phyloP scores from a whole-genome alignment of 2,888 invertebrate species.

The Dryomyza anilis region DNA sequence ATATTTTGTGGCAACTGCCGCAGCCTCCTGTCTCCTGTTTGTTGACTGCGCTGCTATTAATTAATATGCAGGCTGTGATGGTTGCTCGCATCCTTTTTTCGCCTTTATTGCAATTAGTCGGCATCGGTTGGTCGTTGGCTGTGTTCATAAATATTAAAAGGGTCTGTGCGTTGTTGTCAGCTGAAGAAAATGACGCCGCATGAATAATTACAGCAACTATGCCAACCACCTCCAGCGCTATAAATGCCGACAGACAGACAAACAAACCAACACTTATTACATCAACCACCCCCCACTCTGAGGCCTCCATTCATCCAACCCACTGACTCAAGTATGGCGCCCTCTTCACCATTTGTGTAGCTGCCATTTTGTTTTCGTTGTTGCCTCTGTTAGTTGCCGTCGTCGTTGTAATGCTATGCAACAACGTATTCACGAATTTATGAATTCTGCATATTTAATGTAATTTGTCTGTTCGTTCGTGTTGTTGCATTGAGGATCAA shows the following conservation, averaged over 20 bases:
- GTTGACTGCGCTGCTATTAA: not conserved
- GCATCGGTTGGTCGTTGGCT: not conserved
- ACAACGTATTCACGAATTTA: slow-evolving; percentile 5
- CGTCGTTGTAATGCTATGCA: not conserved
- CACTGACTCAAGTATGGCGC: too few relatives aligned
- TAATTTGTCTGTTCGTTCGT: slow-evolving; percentile 11
- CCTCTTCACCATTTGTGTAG: not conserved
- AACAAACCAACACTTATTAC: slow-evolving; percentile 15
- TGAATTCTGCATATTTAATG: slow-evolving; percentile 21
- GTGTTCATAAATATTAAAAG: slow-evolving; percentile 16
- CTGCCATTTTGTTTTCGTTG: slow-evolving; percentile 12
- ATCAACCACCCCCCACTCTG: slow-evolving; percentile 25
- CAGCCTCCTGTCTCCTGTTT: not conserved
- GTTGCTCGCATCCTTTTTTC: not conserved
- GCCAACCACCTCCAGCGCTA: too few relatives aligned
- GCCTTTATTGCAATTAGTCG: slow-evolving; percentile 28
- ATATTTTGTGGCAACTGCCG: not conserved
- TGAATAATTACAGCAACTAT: slow-evolving; percentile 13
- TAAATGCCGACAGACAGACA: too few relatives aligned
- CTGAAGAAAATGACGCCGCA: slow-evolving; percentile 11
- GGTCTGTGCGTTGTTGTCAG: slow-evolving; percentile 7
- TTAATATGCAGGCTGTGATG: not conserved
- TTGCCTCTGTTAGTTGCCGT: not conserved
- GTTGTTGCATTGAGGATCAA: too few relatives aligned
- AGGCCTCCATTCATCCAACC: too few relatives aligned